These are phyloP conservation scores for Isaurus tuberculatus DNA, from an alignment of 92 coral and sea anemone species.

Conservation along the genomic window DNA sequence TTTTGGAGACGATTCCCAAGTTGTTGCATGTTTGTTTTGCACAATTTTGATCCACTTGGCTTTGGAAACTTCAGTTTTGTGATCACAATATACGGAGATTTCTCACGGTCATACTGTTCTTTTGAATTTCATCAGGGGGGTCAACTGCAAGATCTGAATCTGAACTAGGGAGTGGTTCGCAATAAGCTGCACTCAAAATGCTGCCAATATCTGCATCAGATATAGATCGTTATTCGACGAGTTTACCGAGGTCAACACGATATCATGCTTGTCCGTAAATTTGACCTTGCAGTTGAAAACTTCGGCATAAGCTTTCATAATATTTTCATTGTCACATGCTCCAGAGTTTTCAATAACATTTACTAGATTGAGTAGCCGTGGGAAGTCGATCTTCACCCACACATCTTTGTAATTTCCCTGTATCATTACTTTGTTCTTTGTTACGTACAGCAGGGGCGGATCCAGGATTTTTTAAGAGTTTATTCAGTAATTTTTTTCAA, in stretches of 20 bases:
- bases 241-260: neutral
- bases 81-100: neutral
- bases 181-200: neutral
- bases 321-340: neutral
- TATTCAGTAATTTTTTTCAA: too few relatives aligned
- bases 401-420: too few relatives aligned
- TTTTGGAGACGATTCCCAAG: neutral
- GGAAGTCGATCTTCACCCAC: neutral
- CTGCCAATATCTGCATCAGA: neutral
- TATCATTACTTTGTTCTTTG: too few relatives aligned
- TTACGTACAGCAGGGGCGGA: too few relatives aligned
- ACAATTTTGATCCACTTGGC: neutral
- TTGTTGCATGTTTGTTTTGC: neutral
- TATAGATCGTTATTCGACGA: neutral
- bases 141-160: slow-evolving; percentile 6
- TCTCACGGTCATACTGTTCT: neutral
- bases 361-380: slow-evolving; percentile 1
- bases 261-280: neutral
- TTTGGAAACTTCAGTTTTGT: neutral
- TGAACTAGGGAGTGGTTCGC: neutral
- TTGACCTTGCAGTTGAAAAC: neutral
- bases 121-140: neutral
- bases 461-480: too few relatives aligned
- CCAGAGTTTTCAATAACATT: neutral
- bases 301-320: neutral